Evolutionary conservation across 1,140 invertebrate genomes (phyloP).

Genomic region (Homalodisca vitripennis): DNA sequence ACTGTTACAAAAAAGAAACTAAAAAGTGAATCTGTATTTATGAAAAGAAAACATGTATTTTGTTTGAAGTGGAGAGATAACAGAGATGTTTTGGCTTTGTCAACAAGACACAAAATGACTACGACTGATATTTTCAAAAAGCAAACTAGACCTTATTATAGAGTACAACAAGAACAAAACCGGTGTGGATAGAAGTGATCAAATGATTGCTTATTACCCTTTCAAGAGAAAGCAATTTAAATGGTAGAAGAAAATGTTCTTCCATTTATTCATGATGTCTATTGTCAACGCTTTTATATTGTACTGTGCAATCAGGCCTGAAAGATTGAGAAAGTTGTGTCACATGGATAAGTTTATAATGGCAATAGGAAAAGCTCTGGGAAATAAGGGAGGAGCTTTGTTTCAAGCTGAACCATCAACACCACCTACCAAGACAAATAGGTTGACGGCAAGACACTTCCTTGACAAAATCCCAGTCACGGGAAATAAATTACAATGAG

Average conservation of each 20-base stretch:
- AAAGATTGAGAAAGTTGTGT: neutral
- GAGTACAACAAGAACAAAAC: slow-evolving; percentile 3
- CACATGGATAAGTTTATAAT: no score
- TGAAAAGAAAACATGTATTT: slow-evolving; percentile 13
- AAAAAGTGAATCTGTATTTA: slow-evolving; percentile 14
- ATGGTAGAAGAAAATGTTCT: slow-evolving; percentile 28
- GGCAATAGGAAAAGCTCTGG: slow-evolving; percentile 8
- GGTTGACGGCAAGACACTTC: neutral
- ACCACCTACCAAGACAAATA: neutral
- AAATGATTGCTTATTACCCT: slow-evolving; percentile 14
- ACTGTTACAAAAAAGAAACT: slow-evolving; percentile 27
- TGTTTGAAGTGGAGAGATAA: slow-evolving; percentile 3
- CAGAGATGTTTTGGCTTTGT: neutral
- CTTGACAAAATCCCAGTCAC: slow-evolving; percentile 12
- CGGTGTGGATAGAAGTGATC: slow-evolving; percentile 19
- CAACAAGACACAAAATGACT: neutral
- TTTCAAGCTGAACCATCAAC: no score
- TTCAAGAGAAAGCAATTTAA: slow-evolving; percentile 25
- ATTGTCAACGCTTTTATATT: neutral
- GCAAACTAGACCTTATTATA: neutral
- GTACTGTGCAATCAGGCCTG: neutral
- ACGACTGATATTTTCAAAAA: neutral
- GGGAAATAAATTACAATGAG: slow-evolving; percentile 4
- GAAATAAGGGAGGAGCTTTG: neutral
- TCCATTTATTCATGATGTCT: neutral